Percentiles rank a stretch among this genome's conserved stretches.
phyloP scores from a whole-genome alignment of 1,140 invertebrate genomes.

The Aphis craccivora region DNA sequence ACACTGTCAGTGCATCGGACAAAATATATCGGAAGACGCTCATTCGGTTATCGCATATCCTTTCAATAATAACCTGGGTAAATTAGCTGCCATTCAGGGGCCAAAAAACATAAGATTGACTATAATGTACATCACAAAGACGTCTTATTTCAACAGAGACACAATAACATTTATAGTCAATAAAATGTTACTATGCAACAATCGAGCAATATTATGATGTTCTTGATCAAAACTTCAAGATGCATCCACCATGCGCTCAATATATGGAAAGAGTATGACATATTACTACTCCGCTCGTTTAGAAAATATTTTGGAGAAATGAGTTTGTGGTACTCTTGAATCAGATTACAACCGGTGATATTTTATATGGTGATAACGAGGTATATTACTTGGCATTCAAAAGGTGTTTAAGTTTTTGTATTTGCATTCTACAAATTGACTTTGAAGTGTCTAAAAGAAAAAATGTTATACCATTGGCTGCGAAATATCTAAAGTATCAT shows the following conservation, averaged over 20 bases:
- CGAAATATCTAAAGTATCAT: constrained; percentile 11
- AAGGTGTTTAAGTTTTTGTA: background rate
- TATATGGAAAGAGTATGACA: constrained; percentile 26
- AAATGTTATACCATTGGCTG: background rate
- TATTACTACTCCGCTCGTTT: background rate
- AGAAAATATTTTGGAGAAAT: background rate
- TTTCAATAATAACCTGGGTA: background rate
- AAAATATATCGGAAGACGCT: background rate
- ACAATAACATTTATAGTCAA: background rate
- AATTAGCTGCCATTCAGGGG: background rate
- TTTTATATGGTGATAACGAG: background rate
- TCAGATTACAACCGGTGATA: background rate
- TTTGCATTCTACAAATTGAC: background rate
- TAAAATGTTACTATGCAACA: background rate
- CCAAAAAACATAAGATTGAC: background rate
- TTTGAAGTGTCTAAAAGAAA: constrained; percentile 17
- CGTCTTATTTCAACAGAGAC: constrained; percentile 13
- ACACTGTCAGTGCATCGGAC: background rate
- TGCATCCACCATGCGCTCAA: constrained; percentile 27
- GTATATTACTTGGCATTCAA: background rate
- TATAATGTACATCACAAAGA: constrained; percentile 10
- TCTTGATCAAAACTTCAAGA: background rate
- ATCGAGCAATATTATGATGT: background rate
- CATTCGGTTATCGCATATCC: background rate
- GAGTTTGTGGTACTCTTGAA: constrained; percentile 6